Percentiles rank a stretch among this genome's conserved stretches.
Conservation (phyloP, 2,113 vertebrate species). For the Erinaceus europaeus region DNA sequence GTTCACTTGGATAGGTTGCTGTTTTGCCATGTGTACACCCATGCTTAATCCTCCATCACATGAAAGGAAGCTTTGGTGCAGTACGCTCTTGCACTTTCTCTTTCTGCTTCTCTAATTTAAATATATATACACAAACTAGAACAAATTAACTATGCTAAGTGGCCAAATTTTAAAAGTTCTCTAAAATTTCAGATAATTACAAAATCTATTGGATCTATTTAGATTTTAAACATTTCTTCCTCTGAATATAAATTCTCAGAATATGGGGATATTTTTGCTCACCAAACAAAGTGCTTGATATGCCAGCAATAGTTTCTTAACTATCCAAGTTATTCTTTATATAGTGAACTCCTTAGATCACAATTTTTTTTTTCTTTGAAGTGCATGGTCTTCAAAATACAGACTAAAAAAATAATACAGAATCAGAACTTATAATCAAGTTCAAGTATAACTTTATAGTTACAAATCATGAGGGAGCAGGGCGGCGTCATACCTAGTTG, state of each 20-base stretch:
- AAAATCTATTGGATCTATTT: not conserved
- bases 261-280: not conserved
- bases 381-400: slow-evolving; percentile 10
- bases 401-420: not conserved
- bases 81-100: no score
- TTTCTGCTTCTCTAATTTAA: no score
- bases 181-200: not conserved
- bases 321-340: not conserved
- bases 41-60: no score
- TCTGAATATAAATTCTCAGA: slow-evolving; percentile 31
- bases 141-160: not conserved
- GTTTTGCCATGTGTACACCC: no score
- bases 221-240: not conserved
- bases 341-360: not conserved
- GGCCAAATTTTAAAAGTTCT: not conserved
- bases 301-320: not conserved
- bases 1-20: no score
- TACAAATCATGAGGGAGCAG: no score
- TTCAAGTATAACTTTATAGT: not conserved
- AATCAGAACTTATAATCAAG: not conserved
- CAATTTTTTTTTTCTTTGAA: not conserved
- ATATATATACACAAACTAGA: no score
- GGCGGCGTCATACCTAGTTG: no score
- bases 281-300: not conserved
- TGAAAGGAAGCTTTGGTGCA: no score